Percentiles rank a stretch among this genome's conserved stretches.
Evolutionary conservation across 2,797 vertebrate genomes (phyloP).

Genomic region (Diplodus sargus): DNA sequence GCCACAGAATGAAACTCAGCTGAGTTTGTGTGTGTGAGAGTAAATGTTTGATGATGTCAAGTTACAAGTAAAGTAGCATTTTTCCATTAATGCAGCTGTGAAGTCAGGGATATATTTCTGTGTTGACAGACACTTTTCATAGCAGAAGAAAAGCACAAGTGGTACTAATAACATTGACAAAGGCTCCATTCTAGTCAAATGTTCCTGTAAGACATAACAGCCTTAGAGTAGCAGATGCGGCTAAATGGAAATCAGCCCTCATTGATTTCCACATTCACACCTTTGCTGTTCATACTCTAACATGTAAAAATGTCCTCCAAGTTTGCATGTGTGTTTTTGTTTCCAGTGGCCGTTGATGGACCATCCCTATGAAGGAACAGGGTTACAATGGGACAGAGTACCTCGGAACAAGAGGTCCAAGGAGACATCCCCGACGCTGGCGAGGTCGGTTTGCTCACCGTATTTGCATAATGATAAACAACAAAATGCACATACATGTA

Average conservation of each 20-base stretch:
- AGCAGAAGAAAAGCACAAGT: not conserved
- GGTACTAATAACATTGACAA: not conserved
- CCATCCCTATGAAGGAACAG: conserved; percentile 82
- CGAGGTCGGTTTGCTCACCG: conserved; percentile 73
- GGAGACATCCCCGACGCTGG: conserved; percentile 75
- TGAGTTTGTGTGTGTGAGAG: not conserved
- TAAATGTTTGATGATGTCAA: conserved; percentile 3
- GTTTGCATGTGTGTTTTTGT: conserved; percentile 52
- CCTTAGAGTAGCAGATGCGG: not conserved
- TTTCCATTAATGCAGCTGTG: not conserved
- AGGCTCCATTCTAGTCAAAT: not conserved
- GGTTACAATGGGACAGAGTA: conserved; percentile 87
- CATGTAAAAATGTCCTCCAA: not conserved
- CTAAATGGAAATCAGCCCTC: not conserved
- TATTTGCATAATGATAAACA: conserved; percentile 13
- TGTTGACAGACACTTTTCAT: not conserved
- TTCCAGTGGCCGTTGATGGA: conserved; percentile 85
- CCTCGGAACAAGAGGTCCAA: conserved; percentile 83
- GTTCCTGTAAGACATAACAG: not conserved
- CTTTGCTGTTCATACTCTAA: not conserved
- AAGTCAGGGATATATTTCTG: not conserved
- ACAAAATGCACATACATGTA: not conserved
- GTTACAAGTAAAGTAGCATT: not conserved
- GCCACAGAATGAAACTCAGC: not conserved
- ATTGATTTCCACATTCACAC: not conserved